phyloP scores from a whole-genome alignment of 2,888 invertebrate genomes.

The Agrenia bidenticulata region DNA sequence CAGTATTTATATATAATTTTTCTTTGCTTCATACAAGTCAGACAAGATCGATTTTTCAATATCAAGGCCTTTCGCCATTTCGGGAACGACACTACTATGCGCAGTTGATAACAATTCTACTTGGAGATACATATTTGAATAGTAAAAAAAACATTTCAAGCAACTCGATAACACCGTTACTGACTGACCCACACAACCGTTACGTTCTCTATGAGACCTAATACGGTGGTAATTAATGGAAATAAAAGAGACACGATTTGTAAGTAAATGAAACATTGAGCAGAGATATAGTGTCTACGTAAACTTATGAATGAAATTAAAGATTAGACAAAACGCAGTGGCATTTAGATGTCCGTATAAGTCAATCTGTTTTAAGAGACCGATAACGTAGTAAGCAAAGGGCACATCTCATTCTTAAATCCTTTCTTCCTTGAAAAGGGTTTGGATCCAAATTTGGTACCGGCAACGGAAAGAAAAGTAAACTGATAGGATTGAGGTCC shows the following conservation, averaged over 20 bases:
- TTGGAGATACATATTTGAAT: too few relatives aligned
- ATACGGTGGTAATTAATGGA: slow-evolving; percentile 48
- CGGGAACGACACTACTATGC: slow-evolving; percentile 19
- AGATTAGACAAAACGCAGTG: slow-evolving; percentile 7
- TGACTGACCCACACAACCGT: neutral
- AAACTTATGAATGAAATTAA: slow-evolving; percentile 17
- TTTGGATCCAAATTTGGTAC: slow-evolving; percentile 38
- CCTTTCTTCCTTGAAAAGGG: slow-evolving; percentile 21
- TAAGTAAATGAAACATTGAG: slow-evolving; percentile 17
- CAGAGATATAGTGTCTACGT: neutral
- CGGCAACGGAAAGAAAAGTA: slow-evolving; percentile 29
- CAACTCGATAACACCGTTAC: neutral
- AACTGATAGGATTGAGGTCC: slow-evolving; percentile 32
- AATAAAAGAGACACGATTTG: slow-evolving; percentile 38
- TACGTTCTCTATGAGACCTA: slow-evolving; percentile 19
- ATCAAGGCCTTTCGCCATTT: slow-evolving; percentile 43
- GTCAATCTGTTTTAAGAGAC: slow-evolving; percentile 14
- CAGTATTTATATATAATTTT: too few relatives aligned
- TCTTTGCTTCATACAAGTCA: too few relatives aligned
- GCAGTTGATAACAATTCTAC: too few relatives aligned
- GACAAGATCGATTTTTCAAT: slow-evolving; percentile 11
- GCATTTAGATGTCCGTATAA: slow-evolving; percentile 17
- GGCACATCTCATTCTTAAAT: slow-evolving; percentile 21
- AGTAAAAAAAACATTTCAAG: neutral
- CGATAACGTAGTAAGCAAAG: slow-evolving; percentile 1